Evolutionary conservation across 35 echinoderm and acorn worm species (phyloP).

Genomic region (Acanthaster planci): DNA sequence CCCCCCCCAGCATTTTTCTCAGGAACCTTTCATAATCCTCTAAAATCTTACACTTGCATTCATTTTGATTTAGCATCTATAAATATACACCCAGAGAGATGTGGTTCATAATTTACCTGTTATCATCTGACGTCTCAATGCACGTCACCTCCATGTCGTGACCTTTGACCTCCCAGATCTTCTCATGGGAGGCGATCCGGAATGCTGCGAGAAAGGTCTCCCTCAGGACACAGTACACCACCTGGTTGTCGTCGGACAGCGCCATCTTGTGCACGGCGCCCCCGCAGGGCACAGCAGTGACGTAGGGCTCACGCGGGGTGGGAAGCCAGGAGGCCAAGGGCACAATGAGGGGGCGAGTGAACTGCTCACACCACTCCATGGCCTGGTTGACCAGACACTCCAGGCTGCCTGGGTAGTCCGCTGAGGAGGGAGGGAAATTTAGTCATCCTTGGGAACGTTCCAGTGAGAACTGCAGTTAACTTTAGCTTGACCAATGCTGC

Average conservation of each 20-base stretch:
- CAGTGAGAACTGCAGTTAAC: no score
- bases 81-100: no score
- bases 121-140: slow-evolving; percentile 5
- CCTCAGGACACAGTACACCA: slow-evolving; percentile 67
- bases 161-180: slow-evolving; percentile 55
- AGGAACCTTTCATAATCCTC: no score
- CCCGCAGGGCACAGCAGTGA: slow-evolving; percentile 64
- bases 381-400: slow-evolving; percentile 75
- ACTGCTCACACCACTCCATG: slow-evolving; percentile 92
- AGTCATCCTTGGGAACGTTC: no score
- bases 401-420: slow-evolving; percentile 60
- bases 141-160: slow-evolving; percentile 42
- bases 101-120: neutral
- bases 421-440: slow-evolving; percentile 4
- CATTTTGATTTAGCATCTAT: no score
- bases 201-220: slow-evolving; percentile 66
- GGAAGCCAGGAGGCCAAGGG: slow-evolving; percentile 85
- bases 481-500: no score
- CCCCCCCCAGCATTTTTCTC: neutral
- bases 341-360: slow-evolving; percentile 85
- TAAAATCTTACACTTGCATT: no score
- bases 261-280: slow-evolving; percentile 55
- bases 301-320: slow-evolving; percentile 60
- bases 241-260: slow-evolving; percentile 86
- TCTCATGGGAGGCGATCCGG: slow-evolving; percentile 83